These are phyloP conservation scores for Spheniscus humboldti DNA, from an alignment of 2,797 vertebrate species.

Conservation along the genomic window DNA sequence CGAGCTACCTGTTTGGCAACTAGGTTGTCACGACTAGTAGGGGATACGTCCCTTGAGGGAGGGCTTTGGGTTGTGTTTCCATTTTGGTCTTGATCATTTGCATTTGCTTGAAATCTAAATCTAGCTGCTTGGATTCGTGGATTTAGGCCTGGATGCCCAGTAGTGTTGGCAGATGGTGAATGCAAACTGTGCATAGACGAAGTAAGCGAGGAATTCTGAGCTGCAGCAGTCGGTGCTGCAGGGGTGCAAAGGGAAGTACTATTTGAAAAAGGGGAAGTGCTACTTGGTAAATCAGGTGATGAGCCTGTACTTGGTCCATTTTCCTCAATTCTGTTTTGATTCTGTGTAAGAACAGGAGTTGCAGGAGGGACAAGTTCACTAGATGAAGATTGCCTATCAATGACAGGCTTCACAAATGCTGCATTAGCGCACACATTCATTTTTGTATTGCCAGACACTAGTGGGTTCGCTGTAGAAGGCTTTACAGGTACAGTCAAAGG, in stretches of 20 bases:
- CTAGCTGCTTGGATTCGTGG: slow-evolving; percentile 93
- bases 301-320: slow-evolving; percentile 82
- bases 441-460: slow-evolving; percentile 80
- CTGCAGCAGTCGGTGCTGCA: slow-evolving; percentile 10
- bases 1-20: slow-evolving; percentile 94
- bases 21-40: slow-evolving; percentile 91
- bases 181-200: slow-evolving; percentile 73
- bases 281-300: slow-evolving; percentile 65
- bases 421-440: slow-evolving; percentile 62
- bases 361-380: slow-evolving; percentile 66
- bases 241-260: slow-evolving; percentile 50
- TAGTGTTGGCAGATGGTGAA: slow-evolving; percentile 69
- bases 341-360: slow-evolving; percentile 38
- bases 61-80: slow-evolving; percentile 91
- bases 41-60: slow-evolving; percentile 90
- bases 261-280: slow-evolving; percentile 44
- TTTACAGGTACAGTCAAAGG: slow-evolving; percentile 85
- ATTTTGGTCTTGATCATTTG: slow-evolving; percentile 94
- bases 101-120: slow-evolving; percentile 90
- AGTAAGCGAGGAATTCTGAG: slow-evolving; percentile 57
- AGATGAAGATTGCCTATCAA: slow-evolving; percentile 73
- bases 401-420: slow-evolving; percentile 62
- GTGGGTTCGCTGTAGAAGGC: slow-evolving; percentile 79
- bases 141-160: slow-evolving; percentile 84
- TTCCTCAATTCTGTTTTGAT: slow-evolving; percentile 76